Evolutionary conservation across 2,797 vertebrate genomes (phyloP).

Genomic region (Streptopelia turtur): DNA sequence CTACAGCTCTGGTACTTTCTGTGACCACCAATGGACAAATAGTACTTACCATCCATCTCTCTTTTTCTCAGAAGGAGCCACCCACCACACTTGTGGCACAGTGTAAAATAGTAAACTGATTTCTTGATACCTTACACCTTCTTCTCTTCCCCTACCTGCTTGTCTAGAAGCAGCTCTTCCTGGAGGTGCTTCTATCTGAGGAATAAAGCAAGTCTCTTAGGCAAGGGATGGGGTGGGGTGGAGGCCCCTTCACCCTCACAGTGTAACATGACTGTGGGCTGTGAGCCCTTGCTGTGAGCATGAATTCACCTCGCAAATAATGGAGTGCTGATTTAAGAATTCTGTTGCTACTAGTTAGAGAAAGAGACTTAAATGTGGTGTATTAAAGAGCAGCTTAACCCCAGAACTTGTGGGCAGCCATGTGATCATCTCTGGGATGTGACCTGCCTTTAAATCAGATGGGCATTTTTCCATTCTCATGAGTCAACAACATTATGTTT

Average conservation of each 20-base stretch:
- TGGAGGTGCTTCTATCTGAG: not conserved
- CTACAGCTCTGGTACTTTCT: not conserved
- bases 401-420: not conserved
- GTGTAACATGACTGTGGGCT: not conserved
- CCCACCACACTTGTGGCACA: not conserved
- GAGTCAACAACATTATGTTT: not conserved
- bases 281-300: not conserved
- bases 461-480: conserved; percentile 38
- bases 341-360: not conserved
- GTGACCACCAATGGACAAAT: not conserved
- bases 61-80: not conserved
- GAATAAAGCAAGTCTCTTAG: not conserved
- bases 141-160: not conserved
- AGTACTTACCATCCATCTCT: not conserved
- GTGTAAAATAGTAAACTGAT: not conserved
- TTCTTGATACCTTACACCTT: not conserved
- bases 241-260: not conserved
- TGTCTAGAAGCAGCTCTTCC: not conserved
- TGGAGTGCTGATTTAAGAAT: not conserved
- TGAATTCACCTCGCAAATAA: not conserved
- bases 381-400: not conserved
- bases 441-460: conserved; percentile 38
- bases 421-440: conserved; percentile 3
- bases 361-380: not conserved
- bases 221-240: not conserved